phyloP scores from a whole-genome alignment of 2,113 vertebrate species.

The Varanus salvator region DNA sequence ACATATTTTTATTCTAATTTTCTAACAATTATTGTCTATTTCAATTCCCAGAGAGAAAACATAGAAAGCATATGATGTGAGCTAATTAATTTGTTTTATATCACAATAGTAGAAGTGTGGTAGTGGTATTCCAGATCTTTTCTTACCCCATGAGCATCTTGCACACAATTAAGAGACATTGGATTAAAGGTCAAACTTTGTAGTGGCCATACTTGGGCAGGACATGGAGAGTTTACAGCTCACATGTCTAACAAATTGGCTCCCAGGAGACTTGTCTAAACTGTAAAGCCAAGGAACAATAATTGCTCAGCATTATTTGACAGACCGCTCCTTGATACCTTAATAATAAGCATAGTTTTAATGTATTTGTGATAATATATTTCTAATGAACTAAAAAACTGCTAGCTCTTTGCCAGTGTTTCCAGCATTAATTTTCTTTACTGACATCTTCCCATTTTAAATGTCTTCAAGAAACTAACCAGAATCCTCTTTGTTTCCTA shows the following conservation, averaged over 20 bases:
- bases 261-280: constrained; percentile 45
- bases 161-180: constrained; percentile 19
- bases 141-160: constrained; percentile 1
- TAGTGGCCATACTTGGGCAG: neutral
- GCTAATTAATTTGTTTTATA: constrained; percentile 32
- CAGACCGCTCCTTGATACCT: neutral
- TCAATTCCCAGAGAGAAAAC: neutral
- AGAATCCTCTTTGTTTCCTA: constrained; percentile 21
- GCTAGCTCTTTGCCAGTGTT: neutral
- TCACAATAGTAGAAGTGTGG: constrained; percentile 26
- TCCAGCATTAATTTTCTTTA: constrained; percentile 19
- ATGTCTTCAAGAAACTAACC: neutral
- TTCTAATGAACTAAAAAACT: constrained; percentile 33
- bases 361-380: neutral
- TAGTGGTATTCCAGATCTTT: neutral
- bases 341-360: constrained; percentile 20
- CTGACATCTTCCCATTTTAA: neutral
- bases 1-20: neutral
- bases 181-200: constrained; percentile 40
- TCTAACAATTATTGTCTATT: neutral
- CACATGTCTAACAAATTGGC: constrained; percentile 27
- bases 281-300: constrained; percentile 32
- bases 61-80: neutral
- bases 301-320: constrained; percentile 47
- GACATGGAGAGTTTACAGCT: constrained; percentile 15